Conservation (phyloP, 1,140 invertebrate species). For the Anastatus disparis region DNA sequence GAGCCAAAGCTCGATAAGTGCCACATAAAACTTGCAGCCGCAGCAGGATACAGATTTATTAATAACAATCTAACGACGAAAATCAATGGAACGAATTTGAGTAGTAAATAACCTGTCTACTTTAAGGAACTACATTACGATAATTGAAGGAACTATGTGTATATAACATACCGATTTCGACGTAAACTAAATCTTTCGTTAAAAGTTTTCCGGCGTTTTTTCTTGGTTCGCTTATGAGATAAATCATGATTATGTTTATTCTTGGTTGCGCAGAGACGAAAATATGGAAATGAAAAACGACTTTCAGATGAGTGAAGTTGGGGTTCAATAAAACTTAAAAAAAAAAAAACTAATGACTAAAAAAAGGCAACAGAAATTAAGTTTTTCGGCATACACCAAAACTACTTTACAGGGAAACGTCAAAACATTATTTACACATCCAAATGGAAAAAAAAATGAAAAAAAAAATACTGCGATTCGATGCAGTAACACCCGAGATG, state of each 20-base stretch:
- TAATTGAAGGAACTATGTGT: conserved; percentile 53
- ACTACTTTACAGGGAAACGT: conserved; percentile 43
- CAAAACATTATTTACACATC: conserved; percentile 37
- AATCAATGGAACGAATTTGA: conserved; percentile 39
- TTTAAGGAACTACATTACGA: conserved; percentile 59
- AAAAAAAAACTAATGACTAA: conserved; percentile 22
- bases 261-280: conserved; percentile 61
- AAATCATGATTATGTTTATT: conserved; percentile 46
- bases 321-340: conserved; percentile 40
- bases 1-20: conserved; percentile 28
- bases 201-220: conserved; percentile 57
- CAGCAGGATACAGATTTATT: conserved; percentile 40
- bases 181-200: conserved; percentile 48
- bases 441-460: no score
- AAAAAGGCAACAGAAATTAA: conserved; percentile 53
- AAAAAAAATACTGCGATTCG: conserved; percentile 3
- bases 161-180: conserved; percentile 53
- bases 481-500: conserved; percentile 22
- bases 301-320: conserved; percentile 43
- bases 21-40: conserved; percentile 36
- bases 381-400: conserved; percentile 59
- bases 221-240: conserved; percentile 50
- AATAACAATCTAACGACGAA: conserved; percentile 31
- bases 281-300: conserved; percentile 45
- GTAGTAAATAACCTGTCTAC: conserved; percentile 56